These are phyloP conservation scores for Ommatoiulus sabulosus DNA, from an alignment of 2,888 invertebrate species.

Conservation along the genomic window DNA sequence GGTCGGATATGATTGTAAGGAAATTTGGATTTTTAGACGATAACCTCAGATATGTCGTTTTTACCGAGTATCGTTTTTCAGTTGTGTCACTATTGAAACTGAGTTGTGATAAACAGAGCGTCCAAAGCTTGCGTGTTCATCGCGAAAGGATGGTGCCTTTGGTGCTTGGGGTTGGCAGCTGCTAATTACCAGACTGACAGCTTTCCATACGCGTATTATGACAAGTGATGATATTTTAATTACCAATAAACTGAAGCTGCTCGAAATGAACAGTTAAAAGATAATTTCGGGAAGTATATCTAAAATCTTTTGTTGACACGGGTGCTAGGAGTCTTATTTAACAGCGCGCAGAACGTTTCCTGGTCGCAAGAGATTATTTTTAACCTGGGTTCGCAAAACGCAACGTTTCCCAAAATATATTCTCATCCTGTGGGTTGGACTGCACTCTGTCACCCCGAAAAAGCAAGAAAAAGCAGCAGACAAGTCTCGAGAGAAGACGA, in stretches of 20 bases:
- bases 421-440: neutral
- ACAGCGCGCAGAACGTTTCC: neutral
- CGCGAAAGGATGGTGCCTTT: neutral
- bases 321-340: neutral
- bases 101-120: neutral
- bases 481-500: neutral
- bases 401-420: slow-evolving; percentile 8
- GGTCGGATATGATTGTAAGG: no score
- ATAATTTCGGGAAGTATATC: neutral
- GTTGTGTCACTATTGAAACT: no score
- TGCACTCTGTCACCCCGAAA: neutral
- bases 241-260: slow-evolving; percentile 20
- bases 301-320: slow-evolving; percentile 17
- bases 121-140: neutral
- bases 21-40: no score
- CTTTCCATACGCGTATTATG: neutral
- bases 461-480: neutral
- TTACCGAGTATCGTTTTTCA: no score
- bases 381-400: neutral
- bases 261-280: neutral
- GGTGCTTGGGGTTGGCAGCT: neutral
- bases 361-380: neutral
- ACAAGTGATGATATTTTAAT: slow-evolving; percentile 18
- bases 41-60: no score
- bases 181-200: slow-evolving; percentile 14